Evolutionary conservation across 1,140 invertebrate genomes (phyloP), one percentile per base, ranked within the genome.

Genomic region (Phymastichus coffea): DNA sequence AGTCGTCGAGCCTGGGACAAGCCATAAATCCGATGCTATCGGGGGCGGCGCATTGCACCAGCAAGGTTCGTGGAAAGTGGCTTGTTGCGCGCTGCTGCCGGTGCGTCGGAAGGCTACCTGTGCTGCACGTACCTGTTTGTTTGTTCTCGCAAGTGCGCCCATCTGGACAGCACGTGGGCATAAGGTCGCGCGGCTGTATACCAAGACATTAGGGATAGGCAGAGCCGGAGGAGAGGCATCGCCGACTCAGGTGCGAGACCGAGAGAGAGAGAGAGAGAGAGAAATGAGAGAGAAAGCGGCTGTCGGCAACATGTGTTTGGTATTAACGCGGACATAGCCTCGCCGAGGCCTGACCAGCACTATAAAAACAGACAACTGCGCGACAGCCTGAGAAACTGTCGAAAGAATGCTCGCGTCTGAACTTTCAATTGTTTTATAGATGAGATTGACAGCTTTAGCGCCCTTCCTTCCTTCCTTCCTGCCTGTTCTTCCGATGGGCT

Each of bases 101-200:
- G n/a, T n/a, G n/a, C n/a, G n/a, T n/a, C n/a, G n/a, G n/a, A n/a
- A n/a, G n/a, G n/a, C n/a, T n/a, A n/a, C n/a, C n/a, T n/a, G n/a
- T n/a, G n/a, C n/a, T n/a, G n/a, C n/a, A n/a, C n/a, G n/a, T n/a
- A n/a, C n/a, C n/a, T n/a, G n/a, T n/a, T n/a, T n/a, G n/a, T n/a
- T n/a, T n/a, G n/a, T n/a, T n/a, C n/a, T n/a, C n/a, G 12, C 26
- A 17, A 19, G 35, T 52, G 20, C 41, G 35, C 61, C 62, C 70
- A 72, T 74, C 65, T 74, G 68, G 65, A 54, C 47, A 63, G 53
- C 72, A 71, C 70, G 67, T 73, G 68, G 59, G 22, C 46, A 41
- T 33, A n/a, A n/a, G n/a, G n/a, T 12, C 49, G 48, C 41, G 46
- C 46, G 38, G 33, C 65, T 38, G 52, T 44, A 37, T 47, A 61